Evolutionary conservation across 2,888 invertebrate genomes (phyloP), one percentile per base, ranked within the genome.

Genomic region (Drosophila stalkeri): DNA sequence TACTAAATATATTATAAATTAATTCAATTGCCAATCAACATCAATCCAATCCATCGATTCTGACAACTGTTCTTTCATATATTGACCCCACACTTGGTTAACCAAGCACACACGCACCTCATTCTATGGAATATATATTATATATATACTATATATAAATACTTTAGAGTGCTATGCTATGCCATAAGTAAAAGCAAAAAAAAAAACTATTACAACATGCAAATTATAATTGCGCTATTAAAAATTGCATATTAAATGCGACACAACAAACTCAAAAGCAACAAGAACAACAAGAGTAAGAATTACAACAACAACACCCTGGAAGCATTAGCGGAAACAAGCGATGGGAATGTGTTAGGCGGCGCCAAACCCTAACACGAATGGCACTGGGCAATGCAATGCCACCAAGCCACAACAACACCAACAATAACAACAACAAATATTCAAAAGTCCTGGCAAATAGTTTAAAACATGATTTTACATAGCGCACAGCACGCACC

Each of bases 151-250:
- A 49, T 60, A 55, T 47, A 18, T 47, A 57, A 75, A 68, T 78
- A 52, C 57, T 74, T 72, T 39, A 43, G 43, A 73, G 59, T 72
- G 64, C 55, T 75, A 1, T 57, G 70, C 64, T 61, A 75, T 75
- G 71, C 56, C 18, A 52, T 23, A 14, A 41, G 41, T 33, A 62
- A 64, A 67, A 66, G 61, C 12, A 2, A 77, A 72, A 66, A 66
- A 59, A 23, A 51, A 77, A 72, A 68, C 87, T 66, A 80, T 89
- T 89, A 89, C 85, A 76, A 89, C 89, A 86, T 86, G 86, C 89
- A 86, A 86, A 86, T 86, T 82, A 87, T 86, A 89, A 86, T 86
- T 86, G 86, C 88, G 78, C 89, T 87, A 86, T 86, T 86, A 89
- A 86, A 89, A 89, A 75, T 72, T 87, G 86, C 86, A 86, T 86